Base-by-base conservation (phyloP, 2,888 invertebrate genomes). In the Cataglyphis albicans region DNA sequence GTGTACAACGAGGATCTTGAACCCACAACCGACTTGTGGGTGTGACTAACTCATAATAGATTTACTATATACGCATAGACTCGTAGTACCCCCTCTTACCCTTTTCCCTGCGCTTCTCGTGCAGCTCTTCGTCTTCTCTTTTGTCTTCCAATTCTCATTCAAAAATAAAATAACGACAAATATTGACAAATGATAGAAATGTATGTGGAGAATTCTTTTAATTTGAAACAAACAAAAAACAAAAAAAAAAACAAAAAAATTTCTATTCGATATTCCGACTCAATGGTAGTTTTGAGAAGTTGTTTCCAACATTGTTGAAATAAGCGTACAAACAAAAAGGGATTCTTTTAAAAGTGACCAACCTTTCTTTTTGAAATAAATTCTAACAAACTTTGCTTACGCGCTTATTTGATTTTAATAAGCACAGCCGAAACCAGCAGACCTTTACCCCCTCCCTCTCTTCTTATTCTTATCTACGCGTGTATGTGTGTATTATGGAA, bases 51-150 rank as follows among this genome's bases (percentile, higher is more conserved):
- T 76, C 76, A 94, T 93, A 94, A 92, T 94, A 94, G 93, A 92
- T 93, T 93, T 94, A 94, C 93, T 94, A 94, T 93, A 94, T 93
- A 94, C 91, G 92, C 91, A 92, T 86, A 87, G 86, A 86, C 84
- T 89, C 88, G 88, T 93, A 93, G 93, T 93, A 92, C 89, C 86
- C 85, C 86, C 89, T 87, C 87, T 70, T 59, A 6, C 61, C 32
- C 59, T 35, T 41, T 65, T 57, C 7, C 32, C 52, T 76, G 15
- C 81, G 35, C 68, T 12, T 6, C 21, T 63, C 73, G 59, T 29
- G 10, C 44, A 1, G 21, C 38, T 73, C 67, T 63, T 59, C 35
- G 61, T 0, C 29, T 4, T n/a, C 81, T 48, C 25, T 32, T 57
- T 38, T 32, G 15, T 52, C 29, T 59, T 59, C 44, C 21, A 32